Evolutionary conservation across 1,140 invertebrate species (phyloP), one percentile per base, ranked within the genome.

Genomic region (Apocrypta bakeri): DNA sequence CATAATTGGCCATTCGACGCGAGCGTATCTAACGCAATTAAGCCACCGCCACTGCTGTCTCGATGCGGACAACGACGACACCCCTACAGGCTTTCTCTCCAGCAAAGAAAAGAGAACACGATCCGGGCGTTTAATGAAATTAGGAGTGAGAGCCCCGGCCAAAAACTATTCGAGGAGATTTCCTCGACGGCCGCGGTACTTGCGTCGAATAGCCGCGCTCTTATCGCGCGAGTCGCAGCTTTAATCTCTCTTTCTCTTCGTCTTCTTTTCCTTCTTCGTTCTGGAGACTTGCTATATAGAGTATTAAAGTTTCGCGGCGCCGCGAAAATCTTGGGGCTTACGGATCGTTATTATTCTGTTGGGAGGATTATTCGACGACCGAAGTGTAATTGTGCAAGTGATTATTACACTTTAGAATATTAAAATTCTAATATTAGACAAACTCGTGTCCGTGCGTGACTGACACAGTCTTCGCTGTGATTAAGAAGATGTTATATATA

Each of bases 131-230:
- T 64, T 78, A 69, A 79, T 72, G 12, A 71, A 72, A 79, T 79
- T 79, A 79, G 48, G 21, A 56, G 48, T 21, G 48, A 56, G 48
- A 69, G 64, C 4, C 8, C 25, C 8, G 25, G 64, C 37, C 24
- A 69, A 69, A 79, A 56, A 48, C 63, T 68, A 31, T 66, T 21
- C 75, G 24, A 78, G 61, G 68, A 48, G 61, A 69, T 79, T 79
- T 79, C 68, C 21, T 17, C 8, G 7, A 12, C 40, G n/a, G n/a
- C n/a, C n/a, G 42, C 7, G 14, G 75, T 14, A 29, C 42, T 76
- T 27, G 9, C 48, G 27, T 63, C n/a, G 73, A 75, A n/a, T 75
- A 12, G 48, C 31, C 27, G 31, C 17, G 29, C 24, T 8, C 63
- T 27, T 25, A 7, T n/a, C 17, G 17, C 42, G 48, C 40, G 61